Percentiles rank a stretch among this genome's conserved stretches.
These are phyloP conservation scores for Neosilurus mollespiculum DNA, from an alignment of 2,797 vertebrate genomes.

Conservation along the genomic window DNA sequence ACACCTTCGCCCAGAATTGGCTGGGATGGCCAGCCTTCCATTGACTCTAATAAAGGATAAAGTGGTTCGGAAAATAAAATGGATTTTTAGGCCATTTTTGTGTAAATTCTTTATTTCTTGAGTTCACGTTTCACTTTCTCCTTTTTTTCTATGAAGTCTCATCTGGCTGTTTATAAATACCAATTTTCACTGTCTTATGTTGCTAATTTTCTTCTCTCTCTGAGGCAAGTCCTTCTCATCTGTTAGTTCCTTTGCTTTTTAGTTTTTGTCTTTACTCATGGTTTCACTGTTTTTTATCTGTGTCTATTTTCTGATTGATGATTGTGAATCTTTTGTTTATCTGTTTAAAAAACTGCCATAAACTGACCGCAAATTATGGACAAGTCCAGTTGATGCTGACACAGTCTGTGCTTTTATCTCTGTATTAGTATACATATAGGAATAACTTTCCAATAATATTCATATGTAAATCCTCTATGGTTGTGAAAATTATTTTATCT, in stretches of 20 bases:
- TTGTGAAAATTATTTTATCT: not conserved
- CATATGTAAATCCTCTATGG: not conserved
- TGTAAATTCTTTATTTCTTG: not conserved
- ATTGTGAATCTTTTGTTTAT: not conserved
- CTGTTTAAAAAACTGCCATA: conserved; percentile 6
- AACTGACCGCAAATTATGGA: not conserved
- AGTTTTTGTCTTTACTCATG: conserved; percentile 4
- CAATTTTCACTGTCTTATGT: not conserved
- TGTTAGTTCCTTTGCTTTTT: conserved; percentile 6
- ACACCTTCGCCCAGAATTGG: too few relatives aligned
- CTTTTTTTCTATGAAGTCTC: not conserved
- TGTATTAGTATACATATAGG: not conserved
- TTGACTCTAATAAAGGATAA: not conserved
- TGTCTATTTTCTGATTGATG: not conserved
- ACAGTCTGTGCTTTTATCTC: not conserved
- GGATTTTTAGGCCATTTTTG: not conserved
- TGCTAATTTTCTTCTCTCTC: not conserved
- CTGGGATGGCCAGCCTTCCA: too few relatives aligned
- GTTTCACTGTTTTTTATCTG: conserved; percentile 1
- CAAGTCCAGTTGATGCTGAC: not conserved
- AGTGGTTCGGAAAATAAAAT: too few relatives aligned
- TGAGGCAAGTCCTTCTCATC: conserved; percentile 1
- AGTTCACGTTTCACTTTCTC: not conserved
- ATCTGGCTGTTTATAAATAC: not conserved
- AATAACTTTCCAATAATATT: not conserved